Evolutionary conservation across 2,888 invertebrate species (phyloP), one percentile per base, ranked within the genome.

Genomic region (Pseudolycoriella hygida): DNA sequence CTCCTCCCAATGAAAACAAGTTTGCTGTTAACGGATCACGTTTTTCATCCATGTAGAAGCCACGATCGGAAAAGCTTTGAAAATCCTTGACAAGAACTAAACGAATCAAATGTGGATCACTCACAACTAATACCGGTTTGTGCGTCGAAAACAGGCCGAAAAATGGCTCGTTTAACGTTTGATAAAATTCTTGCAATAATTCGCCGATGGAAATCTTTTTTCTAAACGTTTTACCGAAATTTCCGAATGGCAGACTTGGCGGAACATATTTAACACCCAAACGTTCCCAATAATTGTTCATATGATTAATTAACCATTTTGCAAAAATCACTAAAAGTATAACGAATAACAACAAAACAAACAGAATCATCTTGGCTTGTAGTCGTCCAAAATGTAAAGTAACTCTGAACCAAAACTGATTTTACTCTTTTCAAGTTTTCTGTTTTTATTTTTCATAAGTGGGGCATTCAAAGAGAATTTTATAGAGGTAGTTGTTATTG

Each of bases 81-180:
- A 73, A 76, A 55, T 77, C 75, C 53, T 68, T 70, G 19, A 70
- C 66, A 46, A 76, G 55, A 17, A 77, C 64, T 41, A 66, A 59
- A 55, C 72, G 73, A 12, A 73, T 69, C 45, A 76, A 55, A n/a
- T 71, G 67, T 38, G 72, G 68, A 56, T 76, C 72, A 49, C 74
- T 63, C 3, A 76, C 61, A 40, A 73, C 56, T 44, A 76, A 59
- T 40, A 70, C 69, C 17, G 73, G 74, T 43, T 69, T 62, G 48
- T 70, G 66, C 47, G 74, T 71, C 45, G 71, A 69, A 53, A 73
- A 76, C 56, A 75, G 58, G 1, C 76, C 76, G 2, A 71, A 58
- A 50, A 57, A 65, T 49, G 56, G 57, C 37, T 47, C 43, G n/a
- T 50, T 60, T 56, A 42, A 62, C 60, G 54, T 6, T 14, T 37